These are phyloP conservation scores for Trichonephila clavata DNA, from an alignment of 1,140 invertebrate genomes.

Conservation along the genomic window DNA sequence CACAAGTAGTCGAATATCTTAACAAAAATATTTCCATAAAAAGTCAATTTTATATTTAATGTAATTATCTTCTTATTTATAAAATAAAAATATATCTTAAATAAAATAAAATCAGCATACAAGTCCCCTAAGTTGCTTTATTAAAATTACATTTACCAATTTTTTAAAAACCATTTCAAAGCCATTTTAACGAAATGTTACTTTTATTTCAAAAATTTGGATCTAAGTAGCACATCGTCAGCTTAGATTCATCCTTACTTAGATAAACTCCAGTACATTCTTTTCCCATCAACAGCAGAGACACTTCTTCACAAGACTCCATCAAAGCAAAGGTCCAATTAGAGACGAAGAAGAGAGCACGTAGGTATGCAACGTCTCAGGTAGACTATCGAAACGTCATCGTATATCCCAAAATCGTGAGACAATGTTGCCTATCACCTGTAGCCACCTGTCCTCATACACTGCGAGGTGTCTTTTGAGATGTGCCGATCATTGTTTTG, in stretches of 20 bases:
- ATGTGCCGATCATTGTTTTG: slow-evolving; percentile 65
- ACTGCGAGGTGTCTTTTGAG: slow-evolving; percentile 62
- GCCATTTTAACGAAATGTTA: too few species aligned
- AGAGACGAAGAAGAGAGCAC: background rate
- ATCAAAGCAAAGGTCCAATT: slow-evolving; percentile 21
- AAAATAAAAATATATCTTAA: too few species aligned
- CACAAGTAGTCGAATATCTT: too few species aligned
- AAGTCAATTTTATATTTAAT: too few species aligned
- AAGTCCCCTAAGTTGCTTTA: too few species aligned
- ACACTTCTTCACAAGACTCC: background rate
- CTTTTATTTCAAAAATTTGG: too few species aligned
- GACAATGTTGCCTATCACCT: slow-evolving; percentile 55
- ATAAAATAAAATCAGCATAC: too few species aligned
- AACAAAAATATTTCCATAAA: too few species aligned
- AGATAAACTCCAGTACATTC: background rate
- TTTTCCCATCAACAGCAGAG: background rate
- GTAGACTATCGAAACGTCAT: background rate
- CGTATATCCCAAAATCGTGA: slow-evolving; percentile 45
- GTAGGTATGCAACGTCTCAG: background rate
- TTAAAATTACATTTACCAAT: too few species aligned
- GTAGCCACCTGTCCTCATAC: slow-evolving; percentile 49
- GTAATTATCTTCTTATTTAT: too few species aligned
- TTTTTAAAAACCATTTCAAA: too few species aligned
- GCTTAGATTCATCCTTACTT: background rate
- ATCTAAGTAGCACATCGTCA: too few species aligned